Base-by-base conservation (phyloP, 2,888 invertebrate species). In the Cryptus viduatorius region DNA sequence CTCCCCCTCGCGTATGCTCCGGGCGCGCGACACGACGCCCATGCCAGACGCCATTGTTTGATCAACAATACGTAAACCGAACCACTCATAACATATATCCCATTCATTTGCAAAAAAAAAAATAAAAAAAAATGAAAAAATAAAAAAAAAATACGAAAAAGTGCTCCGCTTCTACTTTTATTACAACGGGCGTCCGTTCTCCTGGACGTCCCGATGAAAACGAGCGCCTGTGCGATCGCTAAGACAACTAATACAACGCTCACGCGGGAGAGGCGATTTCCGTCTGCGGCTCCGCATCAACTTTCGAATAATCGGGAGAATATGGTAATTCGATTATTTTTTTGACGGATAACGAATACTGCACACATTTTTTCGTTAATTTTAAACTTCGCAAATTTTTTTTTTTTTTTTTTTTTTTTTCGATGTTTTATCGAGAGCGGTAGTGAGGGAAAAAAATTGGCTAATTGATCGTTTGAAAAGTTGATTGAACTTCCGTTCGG, bases 41-140 rank as follows among this genome's bases (percentile, higher is more conserved):
- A 90, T 90, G 90, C 92, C 92, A 92, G 92, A 92, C 92, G 90
- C 89, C 90, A 92, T 92, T 92, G 92, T 92, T 91, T 90, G 90
- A 90, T 91, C 88, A 90, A 92, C 92, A 92, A 92, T 92, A 89
- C 92, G 65, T 89, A 89, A 90, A 90, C 90, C 90, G 89, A 92
- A 90, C 87, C 91, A 90, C 90, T 92, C 91, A 91, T 91, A 92
- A 90, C 91, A 91, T 77, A 72, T 91, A 91, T 91, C 89, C 91
- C 89, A 91, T 91, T 92, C 92, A 91, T 90, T 90, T 90, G 50
- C 53, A 65, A 65, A 31, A 48, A 48, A n/a, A 48, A 48, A 48
- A 48, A 48, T n/a, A 48, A 48, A 48, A 48, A 48, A 48, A 48
- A 48, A 48, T 1, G 4, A 4, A 37, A 37, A 37, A 37, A 37